These are phyloP conservation scores for Carposina sasakii DNA, from an alignment of 1,140 invertebrate genomes.

Conservation along the genomic window DNA sequence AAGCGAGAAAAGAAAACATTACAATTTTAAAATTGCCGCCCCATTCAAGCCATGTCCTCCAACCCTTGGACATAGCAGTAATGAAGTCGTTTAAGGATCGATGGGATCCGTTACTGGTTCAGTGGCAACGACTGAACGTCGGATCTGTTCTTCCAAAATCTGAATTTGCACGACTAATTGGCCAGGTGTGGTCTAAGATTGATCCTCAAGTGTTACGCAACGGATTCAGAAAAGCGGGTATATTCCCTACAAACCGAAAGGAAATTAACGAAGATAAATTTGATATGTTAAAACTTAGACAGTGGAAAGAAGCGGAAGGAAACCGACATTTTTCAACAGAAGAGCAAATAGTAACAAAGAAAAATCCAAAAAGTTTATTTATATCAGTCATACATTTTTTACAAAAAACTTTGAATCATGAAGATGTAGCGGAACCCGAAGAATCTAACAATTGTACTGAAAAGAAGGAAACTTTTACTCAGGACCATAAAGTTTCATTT, in stretches of 20 bases:
- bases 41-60: slow-evolving; percentile 4
- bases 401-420: too few relatives aligned
- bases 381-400: too few relatives aligned
- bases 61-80: slow-evolving; percentile 2
- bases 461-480: too few relatives aligned
- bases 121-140: slow-evolving; percentile 4
- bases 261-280: background rate
- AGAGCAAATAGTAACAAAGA: too few relatives aligned
- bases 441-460: too few relatives aligned
- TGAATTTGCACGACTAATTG: background rate
- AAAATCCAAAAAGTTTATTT: too few relatives aligned
- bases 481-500: too few relatives aligned
- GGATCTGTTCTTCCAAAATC: background rate
- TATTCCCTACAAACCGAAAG: background rate
- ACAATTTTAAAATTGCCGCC: slow-evolving; percentile 14
- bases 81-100: slow-evolving; percentile 2
- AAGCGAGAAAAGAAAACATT: slow-evolving; percentile 9
- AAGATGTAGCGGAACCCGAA: too few relatives aligned
- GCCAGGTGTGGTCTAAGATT: background rate
- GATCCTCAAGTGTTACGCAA: background rate
- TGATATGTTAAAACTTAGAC: background rate
- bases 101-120: background rate
- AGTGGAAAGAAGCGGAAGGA: background rate
- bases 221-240: slow-evolving; percentile 1
- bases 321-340: too few relatives aligned